Evolutionary conservation across 2,113 vertebrate genomes (phyloP).

Genomic region (human): DNA sequence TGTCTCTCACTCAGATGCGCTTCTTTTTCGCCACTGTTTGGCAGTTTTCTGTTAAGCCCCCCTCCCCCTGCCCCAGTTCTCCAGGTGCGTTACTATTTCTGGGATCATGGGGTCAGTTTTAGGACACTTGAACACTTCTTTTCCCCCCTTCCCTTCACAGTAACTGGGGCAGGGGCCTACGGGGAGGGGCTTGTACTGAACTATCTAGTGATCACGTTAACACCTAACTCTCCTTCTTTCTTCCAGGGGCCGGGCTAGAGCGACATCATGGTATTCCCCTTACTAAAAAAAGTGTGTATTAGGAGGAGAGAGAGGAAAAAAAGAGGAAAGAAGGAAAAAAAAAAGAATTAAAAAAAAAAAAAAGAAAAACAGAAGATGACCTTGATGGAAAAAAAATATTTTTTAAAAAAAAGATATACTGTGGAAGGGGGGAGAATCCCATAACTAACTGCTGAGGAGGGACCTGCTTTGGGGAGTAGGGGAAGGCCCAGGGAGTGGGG

Average conservation of each 20-base stretch:
- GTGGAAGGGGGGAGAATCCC: slow-evolving; percentile 81
- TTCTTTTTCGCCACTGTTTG: slow-evolving; percentile 38
- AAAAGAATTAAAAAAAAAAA: slow-evolving; percentile 79
- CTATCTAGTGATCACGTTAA: slow-evolving; percentile 73
- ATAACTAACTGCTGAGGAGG: slow-evolving; percentile 81
- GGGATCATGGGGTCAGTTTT: slow-evolving; percentile 52
- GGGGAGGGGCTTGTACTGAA: slow-evolving; percentile 74
- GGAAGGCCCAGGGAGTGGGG: slow-evolving; percentile 67
- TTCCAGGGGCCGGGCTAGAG: slow-evolving; percentile 97
- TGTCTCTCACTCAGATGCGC: slow-evolving; percentile 12
- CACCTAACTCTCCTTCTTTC: slow-evolving; percentile 88
- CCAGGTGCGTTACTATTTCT: slow-evolving; percentile 44
- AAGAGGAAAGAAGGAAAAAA: slow-evolving; percentile 81
- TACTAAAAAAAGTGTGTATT: slow-evolving; percentile 91
- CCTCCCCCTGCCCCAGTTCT: not conserved
- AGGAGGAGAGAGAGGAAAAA: slow-evolving; percentile 85
- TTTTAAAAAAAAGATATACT: slow-evolving; percentile 78
- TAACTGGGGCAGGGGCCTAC: slow-evolving; percentile 68
- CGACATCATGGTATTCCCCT: slow-evolving; percentile 98
- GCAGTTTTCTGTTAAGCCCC: not conserved
- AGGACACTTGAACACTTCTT: slow-evolving; percentile 47
- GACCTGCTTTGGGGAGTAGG: slow-evolving; percentile 74
- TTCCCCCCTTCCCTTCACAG: slow-evolving; percentile 45
- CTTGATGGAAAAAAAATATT: slow-evolving; percentile 82
- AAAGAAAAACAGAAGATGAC: slow-evolving; percentile 82